These are phyloP conservation scores for Apostichopus californicus DNA, from an alignment of 35 echinoderm and acorn worm genomes.

Conservation along the genomic window DNA sequence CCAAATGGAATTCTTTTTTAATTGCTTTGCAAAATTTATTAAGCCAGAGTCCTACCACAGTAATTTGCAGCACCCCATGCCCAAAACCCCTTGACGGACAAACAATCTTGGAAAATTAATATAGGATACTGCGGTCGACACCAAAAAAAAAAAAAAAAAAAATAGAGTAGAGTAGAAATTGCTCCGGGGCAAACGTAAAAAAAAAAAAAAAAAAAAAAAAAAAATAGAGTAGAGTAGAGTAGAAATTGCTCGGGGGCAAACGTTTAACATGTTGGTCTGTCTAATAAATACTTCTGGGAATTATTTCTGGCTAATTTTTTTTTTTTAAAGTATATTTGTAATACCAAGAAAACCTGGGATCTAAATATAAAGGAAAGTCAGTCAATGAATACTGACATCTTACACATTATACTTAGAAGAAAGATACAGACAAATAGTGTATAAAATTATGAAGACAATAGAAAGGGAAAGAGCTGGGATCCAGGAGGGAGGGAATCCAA, in stretches of 20 bases:
- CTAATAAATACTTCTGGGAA: background rate
- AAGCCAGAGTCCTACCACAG: conserved; percentile 3
- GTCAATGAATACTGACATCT: background rate
- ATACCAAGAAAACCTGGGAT: background rate
- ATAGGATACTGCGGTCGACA: background rate
- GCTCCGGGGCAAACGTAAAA: background rate
- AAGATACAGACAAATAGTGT: background rate
- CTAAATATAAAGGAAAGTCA: background rate
- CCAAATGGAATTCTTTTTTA: background rate
- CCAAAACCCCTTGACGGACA: background rate
- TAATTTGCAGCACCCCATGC: background rate
- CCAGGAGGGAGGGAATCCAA: conserved; percentile 12
- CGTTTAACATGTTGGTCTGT: background rate
- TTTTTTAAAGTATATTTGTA: too few relatives aligned
- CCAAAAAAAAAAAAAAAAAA: background rate
- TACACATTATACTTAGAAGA: background rate
- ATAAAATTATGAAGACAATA: background rate
- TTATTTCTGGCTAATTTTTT: background rate
- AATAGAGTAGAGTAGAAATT: background rate
- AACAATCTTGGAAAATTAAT: background rate
- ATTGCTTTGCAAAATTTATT: conserved; percentile 37
- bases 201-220: background rate
- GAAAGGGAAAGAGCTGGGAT: background rate
- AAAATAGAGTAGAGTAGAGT: background rate
- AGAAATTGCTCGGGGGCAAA: background rate